Conservation (phyloP, 2,797 vertebrate species). For the Arnoldichthys spilopterus region DNA sequence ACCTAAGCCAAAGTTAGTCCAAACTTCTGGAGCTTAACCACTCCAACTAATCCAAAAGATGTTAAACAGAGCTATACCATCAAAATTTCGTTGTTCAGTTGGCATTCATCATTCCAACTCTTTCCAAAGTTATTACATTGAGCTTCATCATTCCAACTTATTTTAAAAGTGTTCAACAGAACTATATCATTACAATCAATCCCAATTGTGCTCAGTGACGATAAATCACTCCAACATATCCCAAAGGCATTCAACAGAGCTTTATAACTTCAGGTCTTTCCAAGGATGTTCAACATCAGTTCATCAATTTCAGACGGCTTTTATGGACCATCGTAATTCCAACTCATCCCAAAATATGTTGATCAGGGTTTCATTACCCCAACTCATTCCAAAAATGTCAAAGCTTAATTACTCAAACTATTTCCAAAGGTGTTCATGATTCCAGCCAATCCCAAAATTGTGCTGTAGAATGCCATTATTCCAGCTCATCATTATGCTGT, state of each 20-base stretch:
- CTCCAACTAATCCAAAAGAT: too few species aligned
- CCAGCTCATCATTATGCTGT: not conserved
- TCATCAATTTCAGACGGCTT: too few species aligned
- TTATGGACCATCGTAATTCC: too few species aligned
- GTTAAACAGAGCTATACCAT: too few species aligned
- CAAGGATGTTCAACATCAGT: not conserved
- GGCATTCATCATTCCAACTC: too few species aligned
- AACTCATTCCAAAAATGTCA: not conserved
- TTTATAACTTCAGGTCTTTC: not conserved
- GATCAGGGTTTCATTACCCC: not conserved
- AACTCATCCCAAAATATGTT: not conserved
- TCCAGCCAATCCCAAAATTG: not conserved
- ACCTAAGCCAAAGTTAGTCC: too few species aligned
- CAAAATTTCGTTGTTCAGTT: too few species aligned
- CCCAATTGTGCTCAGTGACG: not conserved
- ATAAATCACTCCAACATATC: not conserved
- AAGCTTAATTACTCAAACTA: not conserved
- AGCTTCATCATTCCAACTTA: not conserved
- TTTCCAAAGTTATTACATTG: not conserved
- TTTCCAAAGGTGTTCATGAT: not conserved
- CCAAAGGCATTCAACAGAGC: not conserved
- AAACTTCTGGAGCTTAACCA: too few species aligned
- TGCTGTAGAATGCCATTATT: not conserved
- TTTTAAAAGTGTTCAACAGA: too few species aligned
- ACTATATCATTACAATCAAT: too few species aligned